A percentile compares a stretch with the other conserved stretches of the same genome.
Conservation (phyloP, 2,113 vertebrate species). For the Acrocephalus arundinaceus region DNA sequence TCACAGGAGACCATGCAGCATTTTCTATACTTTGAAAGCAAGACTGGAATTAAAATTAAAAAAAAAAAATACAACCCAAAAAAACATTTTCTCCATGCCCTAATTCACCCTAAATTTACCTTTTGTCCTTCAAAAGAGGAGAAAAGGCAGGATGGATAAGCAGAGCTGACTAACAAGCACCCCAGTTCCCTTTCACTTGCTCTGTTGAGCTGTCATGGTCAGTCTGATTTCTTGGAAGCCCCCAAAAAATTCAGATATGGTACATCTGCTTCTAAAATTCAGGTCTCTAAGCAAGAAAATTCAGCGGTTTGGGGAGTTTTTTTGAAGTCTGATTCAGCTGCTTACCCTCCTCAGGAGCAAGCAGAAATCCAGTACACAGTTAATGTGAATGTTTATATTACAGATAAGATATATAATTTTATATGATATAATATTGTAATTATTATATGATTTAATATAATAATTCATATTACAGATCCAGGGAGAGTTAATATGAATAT, state of each 20-base stretch:
- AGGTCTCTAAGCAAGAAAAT: not conserved
- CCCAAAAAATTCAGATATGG: not conserved
- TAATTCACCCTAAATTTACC: not conserved
- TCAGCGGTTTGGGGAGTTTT: not conserved
- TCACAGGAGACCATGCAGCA: not conserved
- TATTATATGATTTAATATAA: too few species aligned
- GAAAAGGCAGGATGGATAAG: not conserved
- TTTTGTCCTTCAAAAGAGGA: not conserved
- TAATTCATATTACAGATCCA: not conserved
- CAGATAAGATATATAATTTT: too few species aligned
- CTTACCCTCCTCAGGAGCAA: not conserved
- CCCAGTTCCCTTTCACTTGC: accelerated
- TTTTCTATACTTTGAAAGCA: not conserved
- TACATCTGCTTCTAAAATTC: not conserved
- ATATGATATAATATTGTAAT: too few species aligned
- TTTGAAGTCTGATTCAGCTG: not conserved
- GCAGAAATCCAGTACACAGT: not conserved
- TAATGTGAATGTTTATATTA: not conserved
- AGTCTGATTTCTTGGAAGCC: not conserved
- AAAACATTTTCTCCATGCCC: not conserved
- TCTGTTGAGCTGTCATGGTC: not conserved
- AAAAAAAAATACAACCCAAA: not conserved
- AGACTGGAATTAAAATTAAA: not conserved
- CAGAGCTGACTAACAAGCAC: not conserved
- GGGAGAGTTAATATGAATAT: not conserved